Percentiles rank a stretch among this genome's conserved stretches.
Conservation (phyloP, 2,797 vertebrate genomes). For the Phrynocephalus forsythii region DNA sequence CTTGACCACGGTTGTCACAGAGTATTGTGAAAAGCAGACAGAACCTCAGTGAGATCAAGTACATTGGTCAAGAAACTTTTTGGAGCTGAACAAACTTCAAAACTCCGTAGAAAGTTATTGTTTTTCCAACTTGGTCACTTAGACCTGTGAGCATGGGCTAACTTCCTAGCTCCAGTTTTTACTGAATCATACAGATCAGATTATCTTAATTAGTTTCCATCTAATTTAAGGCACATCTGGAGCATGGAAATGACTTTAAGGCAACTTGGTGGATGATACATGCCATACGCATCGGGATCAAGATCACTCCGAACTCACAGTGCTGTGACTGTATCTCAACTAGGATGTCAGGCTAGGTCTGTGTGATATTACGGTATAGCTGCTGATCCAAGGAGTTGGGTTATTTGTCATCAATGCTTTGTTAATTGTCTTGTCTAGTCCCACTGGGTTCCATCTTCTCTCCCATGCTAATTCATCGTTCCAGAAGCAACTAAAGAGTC, state of each 20-base stretch:
- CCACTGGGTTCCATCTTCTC: no score
- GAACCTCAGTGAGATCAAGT: no score
- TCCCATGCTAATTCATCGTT: no score
- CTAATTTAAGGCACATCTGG: background rate
- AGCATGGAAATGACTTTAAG: background rate
- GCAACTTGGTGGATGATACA: background rate
- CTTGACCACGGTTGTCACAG: background rate
- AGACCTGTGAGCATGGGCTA: no score
- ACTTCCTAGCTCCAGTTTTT: background rate
- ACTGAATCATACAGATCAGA: background rate
- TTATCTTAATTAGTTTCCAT: conserved; percentile 1
- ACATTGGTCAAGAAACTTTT: background rate
- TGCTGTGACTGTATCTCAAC: background rate
- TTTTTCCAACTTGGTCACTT: background rate
- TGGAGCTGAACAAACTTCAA: background rate
- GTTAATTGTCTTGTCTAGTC: no score
- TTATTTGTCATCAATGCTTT: no score
- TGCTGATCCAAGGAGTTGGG: no score
- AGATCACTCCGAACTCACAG: background rate
- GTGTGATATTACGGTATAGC: no score
- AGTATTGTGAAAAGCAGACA: background rate
- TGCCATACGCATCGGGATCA: background rate
- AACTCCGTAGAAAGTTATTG: background rate
- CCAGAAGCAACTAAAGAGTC: no score
- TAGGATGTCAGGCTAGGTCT: background rate